Evolutionary conservation across 37 sponge, comb jelly and placozoan species (phyloP), one percentile per base, ranked within the genome.

Genomic region (Eunapius fragilis): DNA sequence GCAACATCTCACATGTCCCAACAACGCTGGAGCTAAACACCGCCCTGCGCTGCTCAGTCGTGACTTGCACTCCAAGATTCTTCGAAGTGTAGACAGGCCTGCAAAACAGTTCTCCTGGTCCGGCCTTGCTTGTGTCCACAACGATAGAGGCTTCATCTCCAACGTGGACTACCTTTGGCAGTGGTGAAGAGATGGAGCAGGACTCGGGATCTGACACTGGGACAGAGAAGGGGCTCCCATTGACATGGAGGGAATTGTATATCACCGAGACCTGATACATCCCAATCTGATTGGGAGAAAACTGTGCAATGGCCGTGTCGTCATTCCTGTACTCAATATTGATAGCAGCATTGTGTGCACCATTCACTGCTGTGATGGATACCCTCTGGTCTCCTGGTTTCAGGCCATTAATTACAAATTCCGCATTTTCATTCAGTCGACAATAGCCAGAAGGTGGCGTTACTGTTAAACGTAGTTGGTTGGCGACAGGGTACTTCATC

Each of bases 191-290:
- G 17, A 90, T 24, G 26, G 50, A 76, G 67, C 88, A 87, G 28
- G 49, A 48, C 32, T 80, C 84, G 0, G 96, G 96, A 50, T 95
- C 77, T 22, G 83, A 73, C 28, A 95, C 84, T 12, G 72, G 70
- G 7, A 88, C 81, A 31, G 58, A 50, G 84, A 94, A 96, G 2
- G 96, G 96, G 71, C 92, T 87, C 25, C 95, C 96, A 71, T 69
- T 75, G 45, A 93, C 80, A 31, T 88, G 75, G 25, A 84, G 75
- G 19, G 77, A 86, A 0, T 75, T 77, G 45, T 79, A 76, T 27
- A 68, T 86, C 35, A 96, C 90, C 23, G 84, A 41, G 0, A 96
- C 90, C 2, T 23, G 28, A 71, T 96, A 94, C 31, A 87, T 78
- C 22, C 96, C 96, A 2, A 82, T 73, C 13, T 78, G 49, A 38